phyloP scores from a whole-genome alignment of 2,797 vertebrate genomes.

The Buphagus erythrorhynchus region DNA sequence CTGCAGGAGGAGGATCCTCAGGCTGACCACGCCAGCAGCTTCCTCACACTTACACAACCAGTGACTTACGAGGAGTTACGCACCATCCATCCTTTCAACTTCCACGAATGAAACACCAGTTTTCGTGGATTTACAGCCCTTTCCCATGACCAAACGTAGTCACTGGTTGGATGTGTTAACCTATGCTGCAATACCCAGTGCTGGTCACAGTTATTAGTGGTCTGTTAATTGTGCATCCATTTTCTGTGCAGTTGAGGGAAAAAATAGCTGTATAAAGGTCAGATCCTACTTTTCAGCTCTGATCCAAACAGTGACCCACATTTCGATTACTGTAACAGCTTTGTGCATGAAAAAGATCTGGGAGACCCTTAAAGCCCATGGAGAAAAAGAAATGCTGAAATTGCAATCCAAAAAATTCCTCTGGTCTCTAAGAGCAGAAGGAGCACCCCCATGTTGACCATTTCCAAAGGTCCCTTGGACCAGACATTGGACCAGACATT shows the following conservation, averaged over 20 bases:
- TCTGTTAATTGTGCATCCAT: not conserved
- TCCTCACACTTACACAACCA: not conserved
- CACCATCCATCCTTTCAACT: not conserved
- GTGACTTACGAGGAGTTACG: not conserved
- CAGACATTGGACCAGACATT: not conserved
- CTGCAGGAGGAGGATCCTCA: not conserved
- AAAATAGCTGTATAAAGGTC: not conserved
- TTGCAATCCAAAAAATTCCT: not conserved
- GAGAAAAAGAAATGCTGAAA: not conserved
- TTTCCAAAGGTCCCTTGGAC: not conserved
- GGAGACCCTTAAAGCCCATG: not conserved
- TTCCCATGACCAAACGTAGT: not conserved
- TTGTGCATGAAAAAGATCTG: not conserved
- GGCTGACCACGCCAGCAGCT: not conserved
- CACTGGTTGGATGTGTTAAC: not conserved
- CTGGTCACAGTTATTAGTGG: not conserved
- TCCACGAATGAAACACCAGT: not conserved
- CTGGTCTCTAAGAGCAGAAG: not conserved
- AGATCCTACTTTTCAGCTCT: not conserved
- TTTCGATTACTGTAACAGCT: not conserved
- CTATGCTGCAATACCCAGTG: not conserved
- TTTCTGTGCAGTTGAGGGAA: not conserved
- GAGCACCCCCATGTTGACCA: not conserved
- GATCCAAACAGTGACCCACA: not conserved
- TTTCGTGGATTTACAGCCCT: not conserved